A percentile compares a stretch with the other conserved stretches of the same genome.
Evolutionary conservation across 2,888 invertebrate species (phyloP).

Genomic region (Ochlodes sylvanus): DNA sequence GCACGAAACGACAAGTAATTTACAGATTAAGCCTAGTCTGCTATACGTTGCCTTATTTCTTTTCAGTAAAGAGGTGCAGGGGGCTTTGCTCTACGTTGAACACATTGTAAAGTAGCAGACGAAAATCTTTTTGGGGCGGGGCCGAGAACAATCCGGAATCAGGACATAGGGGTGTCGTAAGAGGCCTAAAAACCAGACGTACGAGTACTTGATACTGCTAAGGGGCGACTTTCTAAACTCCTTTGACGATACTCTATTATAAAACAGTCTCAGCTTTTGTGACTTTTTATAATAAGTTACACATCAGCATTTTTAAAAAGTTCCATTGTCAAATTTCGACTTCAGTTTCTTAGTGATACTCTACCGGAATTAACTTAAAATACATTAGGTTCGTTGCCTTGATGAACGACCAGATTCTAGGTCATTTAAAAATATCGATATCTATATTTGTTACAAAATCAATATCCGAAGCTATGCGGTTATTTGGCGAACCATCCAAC

Average conservation of each 20-base stretch:
- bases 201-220: slow-evolving; percentile 34
- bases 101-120: slow-evolving; percentile 38
- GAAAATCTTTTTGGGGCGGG: slow-evolving; percentile 37
- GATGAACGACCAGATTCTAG: not conserved
- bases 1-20: slow-evolving; percentile 28
- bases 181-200: slow-evolving; percentile 38
- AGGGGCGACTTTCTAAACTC: slow-evolving; percentile 25
- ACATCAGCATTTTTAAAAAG: no score
- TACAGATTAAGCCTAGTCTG: slow-evolving; percentile 35
- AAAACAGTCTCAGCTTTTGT: not conserved
- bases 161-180: slow-evolving; percentile 37
- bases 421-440: slow-evolving; percentile 1
- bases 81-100: slow-evolving; percentile 36
- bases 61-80: slow-evolving; percentile 33
- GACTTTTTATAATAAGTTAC: no score
- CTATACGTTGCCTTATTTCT: slow-evolving; percentile 27
- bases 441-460: slow-evolving; percentile 8
- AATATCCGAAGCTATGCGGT: slow-evolving; percentile 2
- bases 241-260: slow-evolving; percentile 15
- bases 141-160: slow-evolving; percentile 38
- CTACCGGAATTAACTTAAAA: not conserved
- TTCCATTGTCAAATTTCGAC: no score
- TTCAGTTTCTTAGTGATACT: no score
- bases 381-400: not conserved
- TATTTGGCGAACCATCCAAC: slow-evolving; percentile 19